A percentile compares a stretch with the other conserved stretches of the same genome.
Conservation (phyloP, 2,888 invertebrate genomes). For the Carterocephalus palaemon region DNA sequence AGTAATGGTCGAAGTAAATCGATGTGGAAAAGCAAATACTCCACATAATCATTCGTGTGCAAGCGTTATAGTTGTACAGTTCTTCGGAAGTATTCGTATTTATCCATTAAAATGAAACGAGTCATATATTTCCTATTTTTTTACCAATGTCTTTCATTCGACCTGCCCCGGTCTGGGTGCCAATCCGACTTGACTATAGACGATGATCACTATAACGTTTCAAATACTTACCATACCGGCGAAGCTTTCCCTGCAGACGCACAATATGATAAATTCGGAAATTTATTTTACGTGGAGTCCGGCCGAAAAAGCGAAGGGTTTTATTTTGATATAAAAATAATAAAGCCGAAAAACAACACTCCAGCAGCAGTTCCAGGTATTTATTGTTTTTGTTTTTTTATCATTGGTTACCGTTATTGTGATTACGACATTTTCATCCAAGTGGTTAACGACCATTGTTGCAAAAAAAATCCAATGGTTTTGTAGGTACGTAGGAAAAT, state of each 20-base stretch:
- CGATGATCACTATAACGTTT: conserved; percentile 49
- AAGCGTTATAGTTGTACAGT: too few relatives aligned
- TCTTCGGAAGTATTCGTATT: too few relatives aligned
- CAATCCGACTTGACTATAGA: conserved; percentile 51
- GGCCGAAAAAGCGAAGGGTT: conserved; percentile 46
- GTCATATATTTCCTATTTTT: conserved; percentile 38
- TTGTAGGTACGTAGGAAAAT: too few relatives aligned
- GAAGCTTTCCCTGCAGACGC: conserved; percentile 56
- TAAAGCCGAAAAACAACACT: conserved; percentile 42
- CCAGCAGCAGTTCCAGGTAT: conserved; percentile 53
- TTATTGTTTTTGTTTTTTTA: too few relatives aligned
- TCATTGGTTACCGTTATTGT: too few relatives aligned
- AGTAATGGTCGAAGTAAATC: conserved; percentile 4
- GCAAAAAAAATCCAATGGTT: too few relatives aligned
- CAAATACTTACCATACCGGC: conserved; percentile 45
- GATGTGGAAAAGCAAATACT: background rate
- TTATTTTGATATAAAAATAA: conserved; percentile 50
- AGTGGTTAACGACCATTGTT: too few relatives aligned
- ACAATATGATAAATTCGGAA: conserved; percentile 57
- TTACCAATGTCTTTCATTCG: conserved; percentile 45
- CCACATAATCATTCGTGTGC: background rate
- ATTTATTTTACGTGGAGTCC: conserved; percentile 58
- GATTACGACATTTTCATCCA: too few relatives aligned
- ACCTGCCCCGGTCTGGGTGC: conserved; percentile 49
- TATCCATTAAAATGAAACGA: conserved; percentile 37